Evolutionary conservation across 2,888 invertebrate species (phyloP), one percentile per base, ranked within the genome.

Genomic region (Hirudinaria manillensis): DNA sequence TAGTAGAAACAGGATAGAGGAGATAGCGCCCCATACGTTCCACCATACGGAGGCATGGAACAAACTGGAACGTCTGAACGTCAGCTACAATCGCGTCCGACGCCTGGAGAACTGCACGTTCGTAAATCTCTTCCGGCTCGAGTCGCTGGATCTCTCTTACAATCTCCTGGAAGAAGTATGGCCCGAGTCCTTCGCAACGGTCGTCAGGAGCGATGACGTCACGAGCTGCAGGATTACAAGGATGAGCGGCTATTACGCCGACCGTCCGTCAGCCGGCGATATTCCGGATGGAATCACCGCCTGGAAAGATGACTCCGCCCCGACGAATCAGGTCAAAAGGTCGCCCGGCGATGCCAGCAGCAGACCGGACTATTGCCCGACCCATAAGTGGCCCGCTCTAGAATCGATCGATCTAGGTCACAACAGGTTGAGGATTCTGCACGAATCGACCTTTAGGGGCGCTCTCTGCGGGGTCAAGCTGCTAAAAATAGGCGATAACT

Each of bases 131-230:
- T 73, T 70, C 16, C 77, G 78, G 13, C 79, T 85, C 51, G 65
- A 76, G 51, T 72, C 75, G 6, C 79, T 85, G 53, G 82, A 84
- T 79, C 76, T 84, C 38, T 81, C 83, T 71, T 75, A 78, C 76
- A 85, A 84, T 76, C 66, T 82, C 10, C 72, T 79, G 29, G 34
- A 53, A 27, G 34, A 66, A n/a, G 56, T 78, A 10, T 55, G 65
- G 27, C 70, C 66, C 2, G 75, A 70, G 29, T n/a, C 77, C 13
- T 77, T 77, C 55, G 34, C 32, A 32, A 70, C 74, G 3, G 56
- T 55, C 53, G 45, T 34, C 38, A 36, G 45, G 21, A 27, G 45
- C 53, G 45, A 51, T 51, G 4, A 53, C 45, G 27, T 36, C 32
- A 53, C 53, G 38, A 51, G 24, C 29, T 51, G 32, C 45, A 27